Conservation (phyloP, 1,140 invertebrate genomes). For the Macrostomum lignano region DNA sequence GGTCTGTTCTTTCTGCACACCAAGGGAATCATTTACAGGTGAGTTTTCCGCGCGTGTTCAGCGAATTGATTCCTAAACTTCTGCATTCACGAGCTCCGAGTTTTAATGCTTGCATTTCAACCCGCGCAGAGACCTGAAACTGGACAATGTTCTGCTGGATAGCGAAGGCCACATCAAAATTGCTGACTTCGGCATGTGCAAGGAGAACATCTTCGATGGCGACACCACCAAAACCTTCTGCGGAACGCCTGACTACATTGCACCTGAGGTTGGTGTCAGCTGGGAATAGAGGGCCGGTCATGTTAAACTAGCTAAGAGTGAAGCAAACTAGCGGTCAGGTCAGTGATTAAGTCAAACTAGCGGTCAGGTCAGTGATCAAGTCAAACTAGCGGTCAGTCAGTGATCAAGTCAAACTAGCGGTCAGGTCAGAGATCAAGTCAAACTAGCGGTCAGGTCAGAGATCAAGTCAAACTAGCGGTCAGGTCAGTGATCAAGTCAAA, state of each 20-base stretch:
- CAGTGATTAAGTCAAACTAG: too few species aligned
- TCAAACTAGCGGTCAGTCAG: too few species aligned
- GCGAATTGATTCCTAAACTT: not conserved
- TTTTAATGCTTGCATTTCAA: slow-evolving; percentile 1
- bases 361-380: too few species aligned
- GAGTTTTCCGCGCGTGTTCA: not conserved
- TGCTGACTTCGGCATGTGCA: slow-evolving; percentile 98
- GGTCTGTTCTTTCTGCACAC: slow-evolving; percentile 78
- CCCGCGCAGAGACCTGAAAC: slow-evolving; percentile 52
- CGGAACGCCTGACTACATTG: slow-evolving; percentile 94
- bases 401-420: too few species aligned
- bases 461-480: too few species aligned
- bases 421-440: too few species aligned
- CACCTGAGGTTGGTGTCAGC: slow-evolving; percentile 47
- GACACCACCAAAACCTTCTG: slow-evolving; percentile 98
- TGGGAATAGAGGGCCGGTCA: too few species aligned
- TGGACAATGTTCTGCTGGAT: slow-evolving; percentile 89
- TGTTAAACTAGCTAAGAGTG: too few species aligned
- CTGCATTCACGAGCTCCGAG: too few species aligned
- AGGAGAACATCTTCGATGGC: slow-evolving; percentile 63
- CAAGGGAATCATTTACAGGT: slow-evolving; percentile 69
- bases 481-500: too few species aligned
- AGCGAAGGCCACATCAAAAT: slow-evolving; percentile 95
- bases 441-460: too few species aligned
- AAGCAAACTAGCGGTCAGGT: too few species aligned